These are phyloP conservation scores for Anolis sagrei DNA, from an alignment of 2,113 vertebrate species.

Conservation along the genomic window DNA sequence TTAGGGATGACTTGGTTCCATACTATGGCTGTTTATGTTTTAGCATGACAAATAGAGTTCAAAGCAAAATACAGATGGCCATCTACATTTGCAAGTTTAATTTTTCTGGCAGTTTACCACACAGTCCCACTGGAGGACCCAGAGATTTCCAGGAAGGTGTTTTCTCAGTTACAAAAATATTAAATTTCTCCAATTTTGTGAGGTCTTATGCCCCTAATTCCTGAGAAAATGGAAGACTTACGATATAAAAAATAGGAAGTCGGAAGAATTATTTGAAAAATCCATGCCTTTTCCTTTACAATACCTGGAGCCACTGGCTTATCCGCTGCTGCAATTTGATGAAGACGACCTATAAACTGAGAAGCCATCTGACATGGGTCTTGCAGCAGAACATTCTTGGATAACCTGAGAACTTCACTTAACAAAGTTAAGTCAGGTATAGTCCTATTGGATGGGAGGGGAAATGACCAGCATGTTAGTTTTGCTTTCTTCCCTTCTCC, in stretches of 20 bases:
- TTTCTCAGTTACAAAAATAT: too few relatives aligned
- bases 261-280: neutral
- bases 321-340: conserved; percentile 69
- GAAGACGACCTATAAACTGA: conserved; percentile 73
- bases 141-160: too few relatives aligned
- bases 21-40: neutral
- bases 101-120: too few relatives aligned
- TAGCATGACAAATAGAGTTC: neutral
- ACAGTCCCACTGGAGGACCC: too few relatives aligned
- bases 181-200: too few relatives aligned
- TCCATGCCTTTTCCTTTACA: neutral
- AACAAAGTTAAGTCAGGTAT: conserved; percentile 69
- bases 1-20: neutral
- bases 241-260: neutral
- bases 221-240: too few relatives aligned
- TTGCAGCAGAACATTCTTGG: conserved; percentile 62
- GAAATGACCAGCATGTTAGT: neutral
- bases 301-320: conserved; percentile 76
- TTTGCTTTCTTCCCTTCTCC: neutral
- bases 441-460: conserved; percentile 51
- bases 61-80: neutral
- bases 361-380: conserved; percentile 79
- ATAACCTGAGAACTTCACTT: conserved; percentile 70
- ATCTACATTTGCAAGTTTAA: too few relatives aligned
- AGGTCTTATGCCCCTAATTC: too few relatives aligned